Conservation (phyloP, 1,140 invertebrate species). For the Drosophila nasuta region DNA sequence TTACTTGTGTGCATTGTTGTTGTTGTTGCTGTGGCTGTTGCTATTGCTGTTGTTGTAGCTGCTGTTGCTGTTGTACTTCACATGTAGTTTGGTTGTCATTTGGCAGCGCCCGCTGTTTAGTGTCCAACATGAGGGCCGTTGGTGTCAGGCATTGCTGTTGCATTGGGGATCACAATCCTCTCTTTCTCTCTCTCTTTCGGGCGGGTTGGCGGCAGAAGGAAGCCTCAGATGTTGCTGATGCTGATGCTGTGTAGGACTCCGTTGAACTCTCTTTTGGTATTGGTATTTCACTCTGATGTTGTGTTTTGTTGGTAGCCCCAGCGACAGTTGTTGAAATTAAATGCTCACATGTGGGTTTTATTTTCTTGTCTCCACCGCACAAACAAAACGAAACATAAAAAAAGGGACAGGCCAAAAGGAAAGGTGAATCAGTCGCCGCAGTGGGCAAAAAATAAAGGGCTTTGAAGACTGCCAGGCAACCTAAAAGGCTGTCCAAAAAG, state of each 20-base stretch:
- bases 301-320: conserved; percentile 53
- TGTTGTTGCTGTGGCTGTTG: conserved; percentile 40
- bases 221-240: conserved; percentile 24
- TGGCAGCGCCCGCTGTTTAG: conserved; percentile 83
- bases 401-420: conserved; percentile 1
- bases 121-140: conserved; percentile 82
- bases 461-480: neutral
- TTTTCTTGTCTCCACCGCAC: conserved; percentile 56
- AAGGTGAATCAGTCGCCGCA: conserved; percentile 21
- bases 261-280: conserved; percentile 42
- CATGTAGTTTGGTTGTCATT: conserved; percentile 83
- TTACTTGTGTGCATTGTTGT: conserved; percentile 69
- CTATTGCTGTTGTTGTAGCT: conserved; percentile 48
- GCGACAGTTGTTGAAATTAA: conserved; percentile 84
- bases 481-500: conserved; percentile 36
- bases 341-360: conserved; percentile 84
- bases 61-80: conserved; percentile 78
- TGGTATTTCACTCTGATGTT: conserved; percentile 67
- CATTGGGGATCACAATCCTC: conserved; percentile 29
- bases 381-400: conserved; percentile 1
- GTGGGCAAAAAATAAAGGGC: conserved; percentile 2
- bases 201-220: conserved; percentile 7
- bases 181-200: too few relatives aligned
- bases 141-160: conserved; percentile 65
- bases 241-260: too few relatives aligned